phyloP scores from a whole-genome alignment of 2,113 vertebrate species.

The Ceyx margarethae region DNA sequence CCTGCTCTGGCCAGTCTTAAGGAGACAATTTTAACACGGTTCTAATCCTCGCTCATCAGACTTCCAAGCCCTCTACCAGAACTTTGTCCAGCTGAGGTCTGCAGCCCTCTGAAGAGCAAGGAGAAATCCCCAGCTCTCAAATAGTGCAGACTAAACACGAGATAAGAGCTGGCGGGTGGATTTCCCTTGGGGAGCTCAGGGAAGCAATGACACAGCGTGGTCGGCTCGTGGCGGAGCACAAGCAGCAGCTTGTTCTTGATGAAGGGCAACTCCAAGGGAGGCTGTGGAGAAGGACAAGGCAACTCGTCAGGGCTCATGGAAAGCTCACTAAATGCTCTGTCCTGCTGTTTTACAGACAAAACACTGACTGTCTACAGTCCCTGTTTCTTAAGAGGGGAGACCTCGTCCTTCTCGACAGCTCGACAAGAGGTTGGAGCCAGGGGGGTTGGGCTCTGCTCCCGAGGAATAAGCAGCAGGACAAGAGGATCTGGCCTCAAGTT shows the following conservation, averaged over 20 bases:
- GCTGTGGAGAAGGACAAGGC: not conserved
- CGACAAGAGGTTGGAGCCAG: not conserved
- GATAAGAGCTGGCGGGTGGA: not conserved
- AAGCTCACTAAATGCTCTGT: not conserved
- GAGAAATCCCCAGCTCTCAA: not conserved
- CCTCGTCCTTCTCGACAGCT: not conserved
- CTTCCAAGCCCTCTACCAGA: not conserved
- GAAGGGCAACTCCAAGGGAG: not conserved
- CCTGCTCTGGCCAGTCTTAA: not conserved
- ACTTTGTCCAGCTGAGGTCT: not conserved
- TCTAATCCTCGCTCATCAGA: not conserved
- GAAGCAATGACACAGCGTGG: not conserved
- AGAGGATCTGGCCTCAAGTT: not conserved
- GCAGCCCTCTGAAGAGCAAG: not conserved
- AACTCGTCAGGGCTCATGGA: not conserved
- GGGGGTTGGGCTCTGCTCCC: not conserved
- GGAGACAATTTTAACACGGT: not conserved
- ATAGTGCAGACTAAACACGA: not conserved
- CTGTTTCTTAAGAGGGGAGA: not conserved
- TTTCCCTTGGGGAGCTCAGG: not conserved
- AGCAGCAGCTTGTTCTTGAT: not conserved
- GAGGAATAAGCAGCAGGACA: not conserved
- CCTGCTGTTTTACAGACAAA: not conserved
- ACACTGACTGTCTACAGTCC: accelerated
- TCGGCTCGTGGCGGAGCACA: accelerated